Conservation (phyloP, 37 sponge, comb jelly and placozoan genomes). For the Lycopodina hypogea region DNA sequence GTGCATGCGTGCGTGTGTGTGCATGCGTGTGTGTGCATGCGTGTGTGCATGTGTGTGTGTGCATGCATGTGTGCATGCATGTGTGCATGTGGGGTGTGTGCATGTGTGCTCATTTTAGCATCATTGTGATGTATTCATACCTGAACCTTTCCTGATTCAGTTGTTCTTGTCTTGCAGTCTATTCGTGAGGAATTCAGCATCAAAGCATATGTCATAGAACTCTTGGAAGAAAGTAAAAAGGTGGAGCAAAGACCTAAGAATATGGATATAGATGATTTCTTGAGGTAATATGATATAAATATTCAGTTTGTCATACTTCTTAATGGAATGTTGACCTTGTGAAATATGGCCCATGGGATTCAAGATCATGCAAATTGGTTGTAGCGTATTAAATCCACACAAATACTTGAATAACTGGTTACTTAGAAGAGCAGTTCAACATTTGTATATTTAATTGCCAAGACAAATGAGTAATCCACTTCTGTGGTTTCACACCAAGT, state of each 20-base stretch:
- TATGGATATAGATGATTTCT: constrained; percentile 58
- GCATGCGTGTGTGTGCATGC: not conserved
- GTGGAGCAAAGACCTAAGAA: constrained; percentile 51
- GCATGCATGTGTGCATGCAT: not conserved
- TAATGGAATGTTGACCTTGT: too few relatives aligned
- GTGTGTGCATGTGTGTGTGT: not conserved
- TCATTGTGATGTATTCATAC: not conserved
- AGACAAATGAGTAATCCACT: too few relatives aligned
- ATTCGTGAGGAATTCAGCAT: constrained; percentile 68
- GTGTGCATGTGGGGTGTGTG: not conserved
- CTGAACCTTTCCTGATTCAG: not conserved
- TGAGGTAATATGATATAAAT: not conserved
- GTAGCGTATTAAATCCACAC: too few relatives aligned
- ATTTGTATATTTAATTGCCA: too few relatives aligned
- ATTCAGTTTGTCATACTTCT: too few relatives aligned
- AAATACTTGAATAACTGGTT: too few relatives aligned
- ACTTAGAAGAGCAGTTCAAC: too few relatives aligned
- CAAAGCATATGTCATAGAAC: constrained; percentile 36
- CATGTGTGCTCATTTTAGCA: not conserved
- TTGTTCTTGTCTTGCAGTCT: constrained; percentile 16
- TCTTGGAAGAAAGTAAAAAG: constrained; percentile 33
- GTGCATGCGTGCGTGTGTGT: not conserved
- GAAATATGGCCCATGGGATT: not conserved
- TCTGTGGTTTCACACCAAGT: too few relatives aligned
- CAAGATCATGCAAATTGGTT: not conserved